Conservation (phyloP, 2,888 invertebrate genomes). For the Ophion ventricosus region DNA sequence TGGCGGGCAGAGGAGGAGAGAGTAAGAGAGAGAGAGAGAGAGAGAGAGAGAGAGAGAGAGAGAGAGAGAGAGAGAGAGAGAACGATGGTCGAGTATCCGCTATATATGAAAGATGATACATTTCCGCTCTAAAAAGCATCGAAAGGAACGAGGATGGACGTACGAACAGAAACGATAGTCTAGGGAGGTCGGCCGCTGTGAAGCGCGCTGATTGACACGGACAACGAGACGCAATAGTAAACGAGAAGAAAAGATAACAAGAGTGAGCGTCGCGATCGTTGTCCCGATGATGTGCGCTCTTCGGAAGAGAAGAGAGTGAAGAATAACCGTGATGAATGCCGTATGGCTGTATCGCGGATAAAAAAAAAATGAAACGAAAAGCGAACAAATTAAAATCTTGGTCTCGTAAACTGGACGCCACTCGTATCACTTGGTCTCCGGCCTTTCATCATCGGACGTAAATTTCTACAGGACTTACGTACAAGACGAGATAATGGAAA, state of each 20-base stretch:
- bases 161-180: conserved; percentile 68
- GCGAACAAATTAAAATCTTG: conserved; percentile 16
- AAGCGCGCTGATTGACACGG: conserved; percentile 73
- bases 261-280: conserved; percentile 3
- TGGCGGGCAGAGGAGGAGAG: not conserved
- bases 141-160: conserved; percentile 66
- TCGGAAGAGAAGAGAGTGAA: conserved; percentile 42
- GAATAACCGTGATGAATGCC: conserved; percentile 45
- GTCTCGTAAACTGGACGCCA: conserved; percentile 22
- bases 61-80: conserved; percentile 23
- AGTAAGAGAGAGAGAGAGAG: not conserved
- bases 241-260: conserved; percentile 16
- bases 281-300: conserved; percentile 12
- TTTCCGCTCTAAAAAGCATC: conserved; percentile 73
- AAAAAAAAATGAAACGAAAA: conserved; percentile 27
- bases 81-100: conserved; percentile 14
- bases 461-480: not conserved
- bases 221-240: conserved; percentile 48
- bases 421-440: conserved; percentile 24
- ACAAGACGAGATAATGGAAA: not conserved
- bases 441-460: not conserved
- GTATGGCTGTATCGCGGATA: not conserved
- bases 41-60: too few relatives aligned
- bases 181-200: conserved; percentile 71
- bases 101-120: conserved; percentile 66